These are phyloP conservation scores for Odontophorus gujanensis DNA, from an alignment of 2,113 vertebrate species.

Conservation along the genomic window DNA sequence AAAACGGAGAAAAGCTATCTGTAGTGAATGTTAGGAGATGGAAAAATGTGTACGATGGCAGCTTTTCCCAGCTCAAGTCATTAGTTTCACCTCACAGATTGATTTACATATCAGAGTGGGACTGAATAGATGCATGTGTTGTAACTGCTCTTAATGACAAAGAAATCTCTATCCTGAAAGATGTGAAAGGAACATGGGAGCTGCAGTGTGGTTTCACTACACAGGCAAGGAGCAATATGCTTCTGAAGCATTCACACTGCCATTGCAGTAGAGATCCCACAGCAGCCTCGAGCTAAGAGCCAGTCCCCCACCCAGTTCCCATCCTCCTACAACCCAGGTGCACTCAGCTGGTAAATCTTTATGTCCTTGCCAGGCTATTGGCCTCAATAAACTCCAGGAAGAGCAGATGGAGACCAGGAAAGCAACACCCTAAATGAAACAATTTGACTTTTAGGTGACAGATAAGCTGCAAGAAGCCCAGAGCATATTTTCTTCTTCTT, in stretches of 20 bases:
- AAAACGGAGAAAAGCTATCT: neutral
- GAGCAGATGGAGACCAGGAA: neutral
- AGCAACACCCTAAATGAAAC: neutral
- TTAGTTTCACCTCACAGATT: neutral
- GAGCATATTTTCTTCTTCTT: neutral
- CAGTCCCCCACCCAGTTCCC: neutral
- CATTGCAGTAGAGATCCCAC: neutral
- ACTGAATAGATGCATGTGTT: neutral
- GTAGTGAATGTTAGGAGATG: neutral
- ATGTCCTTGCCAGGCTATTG: neutral
- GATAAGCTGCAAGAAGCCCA: neutral
- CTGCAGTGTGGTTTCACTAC: fast-evolving
- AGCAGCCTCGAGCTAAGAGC: neutral
- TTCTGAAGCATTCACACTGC: neutral
- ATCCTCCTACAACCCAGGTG: too few relatives aligned
- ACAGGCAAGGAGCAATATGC: neutral
- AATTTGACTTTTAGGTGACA: neutral
- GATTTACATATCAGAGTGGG: neutral
- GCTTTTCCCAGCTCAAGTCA: neutral
- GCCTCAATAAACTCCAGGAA: neutral
- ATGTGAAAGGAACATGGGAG: neutral
- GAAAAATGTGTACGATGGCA: neutral
- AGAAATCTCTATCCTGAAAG: neutral
- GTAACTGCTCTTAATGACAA: neutral
- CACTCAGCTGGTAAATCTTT: neutral